Evolutionary conservation across 2,113 vertebrate species (phyloP), one percentile per base, ranked within the genome.

Genomic region (Tragelaphus scriptus): DNA sequence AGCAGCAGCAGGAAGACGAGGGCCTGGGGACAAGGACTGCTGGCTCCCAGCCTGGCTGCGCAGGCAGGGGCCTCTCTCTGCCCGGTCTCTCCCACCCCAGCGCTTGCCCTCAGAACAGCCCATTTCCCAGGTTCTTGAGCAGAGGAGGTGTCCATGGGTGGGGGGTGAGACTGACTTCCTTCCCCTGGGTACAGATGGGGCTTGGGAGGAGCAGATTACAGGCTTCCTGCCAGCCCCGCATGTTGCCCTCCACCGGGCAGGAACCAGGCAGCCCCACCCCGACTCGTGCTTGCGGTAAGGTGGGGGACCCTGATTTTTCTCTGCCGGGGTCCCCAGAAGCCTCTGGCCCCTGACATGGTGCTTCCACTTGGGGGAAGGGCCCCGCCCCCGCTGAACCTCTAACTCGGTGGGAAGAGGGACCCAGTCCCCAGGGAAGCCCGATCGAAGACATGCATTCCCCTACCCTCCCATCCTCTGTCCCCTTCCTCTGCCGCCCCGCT

Each of bases 301-400:
- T 13, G 11, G 58, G 40, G 47, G 14, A 40, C 30, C 17, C 16
- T 1, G 51, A 11, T 19, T 23, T 36, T 75, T n/a, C 19, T 23
- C 92, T 40, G 21, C 55, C 21, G 2, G 63, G 32, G 53, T n/a
- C 79, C 88, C 92, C 79, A 80, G 75, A 75, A 49, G 21, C 61
- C 30, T 75, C 23, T 28, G 19, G 53, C n/a, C 61, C 47, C 53
- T 0, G 32, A 63, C 10, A 25, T 19, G 14, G 19, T 13, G 77
- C 15, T 97, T 97, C 97, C 97, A 97, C 40, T 40, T 21, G 3
- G 86, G 63, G 59, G 91, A 95, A 95, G 93, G 80, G 82, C 94
- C 19, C 86, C 32, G 58, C 87, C 95, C 68, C 3, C 1, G 30
- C 21, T 2, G 25, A 28, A n/a, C 59, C 77, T 77, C 55, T 88